A percentile compares a stretch with the other conserved stretches of the same genome.
phyloP scores from a whole-genome alignment of 2,113 vertebrate genomes.

The Silurus glanis region DNA sequence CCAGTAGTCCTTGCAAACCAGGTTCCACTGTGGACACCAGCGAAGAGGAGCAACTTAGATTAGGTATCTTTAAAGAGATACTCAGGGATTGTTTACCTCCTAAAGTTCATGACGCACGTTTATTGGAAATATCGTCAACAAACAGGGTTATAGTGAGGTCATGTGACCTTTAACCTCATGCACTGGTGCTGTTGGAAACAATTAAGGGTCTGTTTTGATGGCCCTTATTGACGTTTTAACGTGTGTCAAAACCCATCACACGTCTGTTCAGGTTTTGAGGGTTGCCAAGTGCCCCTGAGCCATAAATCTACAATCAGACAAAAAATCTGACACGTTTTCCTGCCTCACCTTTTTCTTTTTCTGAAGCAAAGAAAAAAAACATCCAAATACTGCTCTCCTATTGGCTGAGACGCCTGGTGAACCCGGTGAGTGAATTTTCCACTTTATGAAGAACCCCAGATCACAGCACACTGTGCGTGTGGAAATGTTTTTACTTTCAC shows the following conservation, averaged over 20 bases:
- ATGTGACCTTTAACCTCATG: background rate
- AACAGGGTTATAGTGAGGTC: background rate
- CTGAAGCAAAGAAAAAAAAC: background rate
- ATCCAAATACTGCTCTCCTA: background rate
- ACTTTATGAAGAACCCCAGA: too few relatives aligned
- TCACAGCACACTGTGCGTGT: too few relatives aligned
- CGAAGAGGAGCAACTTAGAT: background rate
- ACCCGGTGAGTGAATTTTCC: too few relatives aligned
- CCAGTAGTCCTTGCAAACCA: slow-evolving; percentile 81
- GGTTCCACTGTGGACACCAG: slow-evolving; percentile 73
- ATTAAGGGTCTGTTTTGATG: background rate
- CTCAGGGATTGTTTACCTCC: slow-evolving; percentile 20
- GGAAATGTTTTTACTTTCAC: too few relatives aligned
- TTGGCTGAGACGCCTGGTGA: too few relatives aligned
- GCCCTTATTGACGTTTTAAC: background rate
- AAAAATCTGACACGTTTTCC: background rate
- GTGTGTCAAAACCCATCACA: background rate
- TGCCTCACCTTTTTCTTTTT: background rate
- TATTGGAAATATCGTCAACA: background rate
- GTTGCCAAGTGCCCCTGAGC: too few relatives aligned
- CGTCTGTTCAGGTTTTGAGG: background rate
- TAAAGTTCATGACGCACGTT: background rate
- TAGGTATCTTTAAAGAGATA: background rate
- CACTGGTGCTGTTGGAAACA: background rate
- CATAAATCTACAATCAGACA: too few relatives aligned